Percentiles rank a stretch among this genome's conserved stretches.
These are phyloP conservation scores for Dynastes hyllus DNA, from an alignment of 2,888 invertebrate genomes.

Conservation along the genomic window DNA sequence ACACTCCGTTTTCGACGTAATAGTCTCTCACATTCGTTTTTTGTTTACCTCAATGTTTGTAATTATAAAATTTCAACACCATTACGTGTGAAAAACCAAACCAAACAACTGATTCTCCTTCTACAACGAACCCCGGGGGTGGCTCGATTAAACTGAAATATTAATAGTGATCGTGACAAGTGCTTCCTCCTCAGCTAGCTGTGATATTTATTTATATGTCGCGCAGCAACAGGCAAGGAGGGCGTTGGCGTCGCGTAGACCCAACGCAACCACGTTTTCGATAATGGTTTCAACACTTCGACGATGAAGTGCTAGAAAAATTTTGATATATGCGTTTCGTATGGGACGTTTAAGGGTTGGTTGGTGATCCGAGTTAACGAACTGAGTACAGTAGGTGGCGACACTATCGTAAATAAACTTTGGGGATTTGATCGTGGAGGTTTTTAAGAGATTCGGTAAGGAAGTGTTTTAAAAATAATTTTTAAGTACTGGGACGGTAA, in stretches of 20 bases:
- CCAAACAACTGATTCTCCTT: not conserved
- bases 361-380: not conserved
- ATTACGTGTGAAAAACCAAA: constrained; percentile 14
- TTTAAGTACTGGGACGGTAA: not conserved
- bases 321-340: not conserved
- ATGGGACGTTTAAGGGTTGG: not conserved
- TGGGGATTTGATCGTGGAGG: not conserved
- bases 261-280: constrained; percentile 19
- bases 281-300: constrained; percentile 30
- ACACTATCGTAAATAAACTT: constrained; percentile 18
- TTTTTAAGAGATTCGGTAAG: too few species aligned
- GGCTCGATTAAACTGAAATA: constrained; percentile 29
- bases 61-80: constrained; percentile 28
- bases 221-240: too few species aligned
- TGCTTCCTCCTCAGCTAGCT: constrained; percentile 18
- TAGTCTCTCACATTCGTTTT: not conserved
- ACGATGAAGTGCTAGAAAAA: constrained; percentile 26
- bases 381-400: constrained; percentile 22
- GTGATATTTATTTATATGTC: constrained; percentile 10
- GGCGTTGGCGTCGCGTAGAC: constrained; percentile 5
- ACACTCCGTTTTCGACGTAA: not conserved
- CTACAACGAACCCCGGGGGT: constrained; percentile 2
- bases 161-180: constrained; percentile 29
- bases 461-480: not conserved
- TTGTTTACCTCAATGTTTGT: not conserved